Conservation (phyloP, 2,797 vertebrate genomes). For the Momotus momota region DNA sequence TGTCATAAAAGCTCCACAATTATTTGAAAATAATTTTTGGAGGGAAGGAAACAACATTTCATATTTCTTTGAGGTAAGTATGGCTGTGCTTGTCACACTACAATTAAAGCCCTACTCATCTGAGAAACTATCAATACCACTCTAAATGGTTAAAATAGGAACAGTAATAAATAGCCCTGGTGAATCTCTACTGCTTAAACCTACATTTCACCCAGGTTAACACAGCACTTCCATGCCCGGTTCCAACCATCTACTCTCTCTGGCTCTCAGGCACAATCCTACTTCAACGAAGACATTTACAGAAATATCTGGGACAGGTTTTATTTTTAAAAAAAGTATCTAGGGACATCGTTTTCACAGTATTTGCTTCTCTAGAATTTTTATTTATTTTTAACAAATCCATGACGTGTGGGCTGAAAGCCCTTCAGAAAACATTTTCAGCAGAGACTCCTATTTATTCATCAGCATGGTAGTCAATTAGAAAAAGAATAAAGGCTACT, state of each 20-base stretch:
- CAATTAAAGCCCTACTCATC: not conserved
- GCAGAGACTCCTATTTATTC: constrained; percentile 5
- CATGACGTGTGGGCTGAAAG: constrained; percentile 24
- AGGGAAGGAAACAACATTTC: not conserved
- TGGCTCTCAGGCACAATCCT: not conserved
- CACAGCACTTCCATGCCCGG: not conserved
- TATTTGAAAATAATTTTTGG: not conserved
- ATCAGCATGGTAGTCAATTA: not conserved
- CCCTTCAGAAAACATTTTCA: constrained; percentile 18
- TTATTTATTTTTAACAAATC: constrained; percentile 64
- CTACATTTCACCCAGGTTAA: not conserved
- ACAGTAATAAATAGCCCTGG: not conserved
- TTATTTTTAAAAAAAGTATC: constrained; percentile 6
- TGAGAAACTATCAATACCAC: not conserved
- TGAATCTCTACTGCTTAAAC: not conserved
- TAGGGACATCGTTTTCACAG: constrained; percentile 11
- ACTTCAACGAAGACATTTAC: not conserved
- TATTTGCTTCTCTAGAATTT: constrained; percentile 13
- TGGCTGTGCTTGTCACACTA: not conserved
- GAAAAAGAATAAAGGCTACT: not conserved
- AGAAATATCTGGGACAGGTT: constrained; percentile 12
- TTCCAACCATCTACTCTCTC: not conserved
- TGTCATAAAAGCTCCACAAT: not conserved
- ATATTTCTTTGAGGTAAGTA: not conserved
- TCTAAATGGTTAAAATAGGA: not conserved